Evolutionary conservation across 2,888 invertebrate genomes (phyloP), one percentile per base, ranked within the genome.

Genomic region (Rhagonycha lutea): DNA sequence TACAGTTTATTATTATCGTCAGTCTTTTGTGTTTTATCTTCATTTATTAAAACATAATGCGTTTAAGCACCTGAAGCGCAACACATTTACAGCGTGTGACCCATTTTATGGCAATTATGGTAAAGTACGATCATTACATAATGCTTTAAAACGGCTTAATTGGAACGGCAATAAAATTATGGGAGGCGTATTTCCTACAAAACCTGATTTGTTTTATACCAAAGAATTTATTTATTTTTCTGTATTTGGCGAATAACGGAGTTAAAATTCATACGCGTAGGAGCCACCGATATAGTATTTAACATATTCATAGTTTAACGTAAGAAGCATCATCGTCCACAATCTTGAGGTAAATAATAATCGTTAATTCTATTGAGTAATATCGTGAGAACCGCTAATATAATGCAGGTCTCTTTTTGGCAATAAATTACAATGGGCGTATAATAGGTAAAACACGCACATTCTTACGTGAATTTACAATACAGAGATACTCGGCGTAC

Each of bases 161-260:
- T 65, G 63, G 26, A 65, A 65, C 63, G 63, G 63, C 26, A 65
- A 24, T 24, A 65, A 65, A 65, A 65, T 65, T 65, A 65, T 65
- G 26, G 26, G 24, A 65, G 26, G 63, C 63, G 63, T 65, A 23
- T 47, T n/a, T 47, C 47, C 47, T 47, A 18, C 14, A 69, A 32
- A 69, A 69, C 68, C 68, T 47, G 68, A 69, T 61, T 60, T 60
- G 14, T 32, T 32, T 32, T 68, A 32, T 68, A 68, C 18, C 47
- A n/a, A 68, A 32, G 32, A 68, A 68, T 29, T 29, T 29, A 18
- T 29, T 14, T 68, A 32, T 72, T 47, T 72, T 72, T 72, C 71
- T 72, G 26, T 67, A 65, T 72, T 72, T 72, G 71, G 71, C 18
- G 65, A 72, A 72, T 72, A 72, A 72, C 71, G 71, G 71, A 23